phyloP scores from a whole-genome alignment of 2,113 vertebrate species.

The Eublepharis macularius region DNA sequence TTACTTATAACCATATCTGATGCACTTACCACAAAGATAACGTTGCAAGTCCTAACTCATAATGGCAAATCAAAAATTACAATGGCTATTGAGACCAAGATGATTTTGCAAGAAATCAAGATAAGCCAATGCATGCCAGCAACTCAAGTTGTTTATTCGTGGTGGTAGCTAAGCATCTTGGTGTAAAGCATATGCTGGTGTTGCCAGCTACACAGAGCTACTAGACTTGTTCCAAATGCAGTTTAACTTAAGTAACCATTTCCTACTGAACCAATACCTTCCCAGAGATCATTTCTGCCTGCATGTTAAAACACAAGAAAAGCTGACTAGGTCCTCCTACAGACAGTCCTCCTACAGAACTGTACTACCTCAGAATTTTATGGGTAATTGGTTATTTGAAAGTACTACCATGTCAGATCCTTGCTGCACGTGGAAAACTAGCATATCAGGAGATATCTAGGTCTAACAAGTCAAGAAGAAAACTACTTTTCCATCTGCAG shows the following conservation, averaged over 20 bases:
- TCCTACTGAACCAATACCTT: not conserved
- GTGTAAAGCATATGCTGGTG: not conserved
- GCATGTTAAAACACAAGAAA: no score
- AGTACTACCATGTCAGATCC: no score
- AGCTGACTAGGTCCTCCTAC: no score
- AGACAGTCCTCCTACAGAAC: no score
- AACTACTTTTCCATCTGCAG: no score
- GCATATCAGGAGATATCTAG: no score
- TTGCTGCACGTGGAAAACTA: no score
- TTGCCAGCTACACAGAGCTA: not conserved
- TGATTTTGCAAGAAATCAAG: not conserved
- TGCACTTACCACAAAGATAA: not conserved
- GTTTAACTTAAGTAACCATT: not conserved
- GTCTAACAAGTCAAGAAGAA: no score
- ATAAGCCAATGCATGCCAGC: not conserved
- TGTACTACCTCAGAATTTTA: no score
- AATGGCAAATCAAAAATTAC: not conserved
- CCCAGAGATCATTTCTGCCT: not conserved
- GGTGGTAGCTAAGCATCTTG: not conserved
- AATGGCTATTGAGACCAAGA: not conserved
- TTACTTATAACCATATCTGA: not conserved
- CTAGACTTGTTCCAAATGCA: not conserved
- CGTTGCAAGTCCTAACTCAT: rapidly evolving
- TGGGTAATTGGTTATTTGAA: no score
- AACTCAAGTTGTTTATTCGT: not conserved